Evolutionary conservation across 2,113 vertebrate genomes (phyloP), one percentile per base, ranked within the genome.

Genomic region (Leiothrix lutea): DNA sequence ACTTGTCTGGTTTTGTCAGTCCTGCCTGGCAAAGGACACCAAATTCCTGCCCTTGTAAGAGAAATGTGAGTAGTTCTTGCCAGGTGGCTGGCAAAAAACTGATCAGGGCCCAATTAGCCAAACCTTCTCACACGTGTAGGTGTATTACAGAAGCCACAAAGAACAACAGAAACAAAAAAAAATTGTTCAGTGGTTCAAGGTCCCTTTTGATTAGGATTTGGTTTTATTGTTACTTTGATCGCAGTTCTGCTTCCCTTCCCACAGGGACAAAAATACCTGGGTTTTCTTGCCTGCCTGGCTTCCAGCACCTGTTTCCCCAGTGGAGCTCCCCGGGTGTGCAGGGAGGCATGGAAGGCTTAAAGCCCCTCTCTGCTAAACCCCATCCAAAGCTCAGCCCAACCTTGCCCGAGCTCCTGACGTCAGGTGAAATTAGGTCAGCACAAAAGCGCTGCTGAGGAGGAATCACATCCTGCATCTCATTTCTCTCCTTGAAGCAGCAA

Each of bases 251-350:
- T 84, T 67, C 61, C 28, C 8, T 36, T 36, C 67, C 22, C 3
- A 25, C 35, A 42, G 33, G 36, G 48, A 85, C 36, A 24, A 54
- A 70, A 70, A 65, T 4, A 7, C 5, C 18, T 25, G 19, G 14
- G 5, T 26, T 75, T 57, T 7, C 60, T 12, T 5, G 18, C 24
- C 21, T 3, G 42, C 16, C 33, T n/a, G 0, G 2, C 31, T 14
- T 3, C 1, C 74, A 67, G 42, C 65, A 11, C 18, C 44, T 12
- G 0, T 51, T 44, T 21, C 47, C 65, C 28, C 8, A 3, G 2
- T 1, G 8, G 23, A 18, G 22, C 25, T 7, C 6, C 8, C 17
- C 0, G 15, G 11, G 31, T 0, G 7, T 8, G 42, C 28, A 17
- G 33, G 5, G 9, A 28, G 16, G 29, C n/a, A 12, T 9, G 70